Conservation (phyloP, 1,140 invertebrate genomes). For the Lamellibrachia luymesi region DNA sequence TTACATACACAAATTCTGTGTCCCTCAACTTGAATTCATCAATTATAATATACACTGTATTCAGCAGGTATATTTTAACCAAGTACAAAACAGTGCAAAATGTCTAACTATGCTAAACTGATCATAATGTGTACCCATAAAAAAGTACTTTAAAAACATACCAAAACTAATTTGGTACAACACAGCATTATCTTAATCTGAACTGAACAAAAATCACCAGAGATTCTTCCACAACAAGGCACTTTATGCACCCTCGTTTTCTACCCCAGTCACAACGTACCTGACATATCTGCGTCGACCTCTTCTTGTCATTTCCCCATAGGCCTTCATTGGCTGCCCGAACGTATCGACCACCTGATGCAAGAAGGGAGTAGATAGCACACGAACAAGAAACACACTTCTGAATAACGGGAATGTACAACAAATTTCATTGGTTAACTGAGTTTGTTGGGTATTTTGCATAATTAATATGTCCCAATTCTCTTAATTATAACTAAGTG, state of each 20-base stretch:
- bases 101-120: too few species aligned
- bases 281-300: constrained; percentile 69
- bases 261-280: constrained; percentile 48
- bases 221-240: too few species aligned
- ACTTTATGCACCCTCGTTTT: background rate
- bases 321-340: constrained; percentile 83
- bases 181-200: background rate
- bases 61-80: too few species aligned
- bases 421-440: background rate
- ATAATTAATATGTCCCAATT: background rate
- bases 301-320: constrained; percentile 78
- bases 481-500: background rate
- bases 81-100: too few species aligned
- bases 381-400: background rate
- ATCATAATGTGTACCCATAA: too few species aligned
- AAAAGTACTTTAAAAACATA: too few species aligned
- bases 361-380: constrained; percentile 10
- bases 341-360: constrained; percentile 64
- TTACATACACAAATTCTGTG: background rate
- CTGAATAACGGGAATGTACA: background rate
- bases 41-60: too few species aligned
- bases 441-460: background rate
- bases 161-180: too few species aligned
- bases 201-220: too few species aligned
- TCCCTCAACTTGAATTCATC: too few species aligned